These are phyloP conservation scores for Eulemur rubriventer DNA, from an alignment of 2,797 vertebrate species.

Conservation along the genomic window DNA sequence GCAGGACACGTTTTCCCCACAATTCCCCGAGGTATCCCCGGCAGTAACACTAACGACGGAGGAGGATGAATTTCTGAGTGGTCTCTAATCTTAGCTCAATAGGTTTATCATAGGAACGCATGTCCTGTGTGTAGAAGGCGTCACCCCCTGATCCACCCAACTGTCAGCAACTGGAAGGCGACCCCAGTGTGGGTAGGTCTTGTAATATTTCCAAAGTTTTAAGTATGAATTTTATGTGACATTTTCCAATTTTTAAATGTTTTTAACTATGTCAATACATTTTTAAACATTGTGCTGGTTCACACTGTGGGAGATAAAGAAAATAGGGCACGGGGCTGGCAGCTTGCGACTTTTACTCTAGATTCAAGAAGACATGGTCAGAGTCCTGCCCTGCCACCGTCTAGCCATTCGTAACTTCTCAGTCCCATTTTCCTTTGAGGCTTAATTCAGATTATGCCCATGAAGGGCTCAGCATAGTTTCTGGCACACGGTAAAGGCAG, in stretches of 20 bases:
- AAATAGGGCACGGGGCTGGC: not conserved
- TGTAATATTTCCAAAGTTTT: not conserved
- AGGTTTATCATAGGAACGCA: not conserved
- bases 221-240: not conserved
- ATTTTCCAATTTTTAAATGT: slow-evolving; percentile 27
- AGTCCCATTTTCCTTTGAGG: not conserved
- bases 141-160: not conserved
- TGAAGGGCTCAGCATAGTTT: not conserved
- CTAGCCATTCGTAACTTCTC: not conserved
- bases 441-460: not conserved
- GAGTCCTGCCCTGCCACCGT: not conserved
- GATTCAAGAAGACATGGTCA: not conserved
- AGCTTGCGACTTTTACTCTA: not conserved
- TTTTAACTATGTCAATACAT: not conserved
- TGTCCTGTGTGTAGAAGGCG: not conserved
- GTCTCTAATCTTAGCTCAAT: not conserved
- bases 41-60: not conserved
- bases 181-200: not conserved
- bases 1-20: not conserved
- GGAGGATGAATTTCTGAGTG: not conserved
- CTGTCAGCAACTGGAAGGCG: not conserved
- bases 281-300: not conserved
- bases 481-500: not conserved
- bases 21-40: not conserved
- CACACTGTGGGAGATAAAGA: not conserved